Base-by-base conservation (phyloP, 2,113 vertebrate genomes). In the Thamnaconus septentrionalis region DNA sequence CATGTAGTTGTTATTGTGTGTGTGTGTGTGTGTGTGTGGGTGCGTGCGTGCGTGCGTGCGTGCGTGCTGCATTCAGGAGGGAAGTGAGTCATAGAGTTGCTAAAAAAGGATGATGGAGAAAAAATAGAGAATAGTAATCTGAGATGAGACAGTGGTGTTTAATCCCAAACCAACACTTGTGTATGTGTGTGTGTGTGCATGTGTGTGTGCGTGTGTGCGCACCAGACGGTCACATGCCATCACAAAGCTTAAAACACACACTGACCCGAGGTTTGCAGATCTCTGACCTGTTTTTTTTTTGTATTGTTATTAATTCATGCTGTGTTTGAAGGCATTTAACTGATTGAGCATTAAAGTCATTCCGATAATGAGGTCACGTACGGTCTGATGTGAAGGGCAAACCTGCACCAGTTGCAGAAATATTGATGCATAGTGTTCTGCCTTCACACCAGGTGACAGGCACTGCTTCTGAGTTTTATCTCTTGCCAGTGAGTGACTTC, bases 111-210 rank as follows among this genome's bases (percentile, higher is more conserved):
- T 31, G 18, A 31, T 31, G 18, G 18, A 31, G 18, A 31, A 31
- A 31, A 31, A 31, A 31, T 31, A 31, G 18, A 31, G 18, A 31
- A 31, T 31, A 31, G 5, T 83, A 85, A 85, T 86, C 84, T 73
- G 61, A 69, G 80, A 78, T 59, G 79, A 79, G 76, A 81, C 67
- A 4, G 40, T 54, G 75, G 60, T 76, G 81, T 84, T 81, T 82
- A 87, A 87, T 87, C 87, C 83, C 58, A 62, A 65, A 8, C 44
- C 76, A 51, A 59, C 63, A 43, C 48, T 4, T 42, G 48, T 73
- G 47, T 54, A 41, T 70, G 60, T 60, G 52, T 71, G 51, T 71
- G 55, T 60, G 68, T 61, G 59, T 50, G 69, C 60, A 55, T 61
- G 73, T 60, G 60, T 69, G 47, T 64, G 60, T 72, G 52, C 69